Evolutionary conservation across 2,797 vertebrate species (phyloP), one percentile per base, ranked within the genome.

Genomic region (Urosaurus nigricauda): DNA sequence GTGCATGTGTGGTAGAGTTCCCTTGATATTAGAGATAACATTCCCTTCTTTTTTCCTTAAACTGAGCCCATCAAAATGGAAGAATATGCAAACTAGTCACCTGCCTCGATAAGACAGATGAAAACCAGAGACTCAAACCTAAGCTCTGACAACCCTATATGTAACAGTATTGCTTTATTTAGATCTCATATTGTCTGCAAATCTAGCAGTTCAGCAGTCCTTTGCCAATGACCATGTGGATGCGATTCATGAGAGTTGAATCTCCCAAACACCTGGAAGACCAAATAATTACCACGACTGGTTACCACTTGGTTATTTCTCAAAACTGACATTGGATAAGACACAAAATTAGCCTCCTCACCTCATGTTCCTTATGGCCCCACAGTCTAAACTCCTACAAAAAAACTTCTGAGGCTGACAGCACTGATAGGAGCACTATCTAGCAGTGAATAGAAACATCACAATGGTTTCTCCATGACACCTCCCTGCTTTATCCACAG

Each of bases 391-490:
- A 51, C 32, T 17, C 51, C 35, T 79, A 47, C 35, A 58, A 51
- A 75, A n/a, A 53, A 79, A 13, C 26, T 43, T 68, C 37, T 68
- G 29, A 84, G 26, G 17, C 65, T 47, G 63, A 58, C 26, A 75
- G 19, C 29, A 65, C 24, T 32, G 12, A 53, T 29, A 75, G 32
- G 29, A 40, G 35, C n/a, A 81, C 8, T 37, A 43, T 37, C 63
- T 74, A 77, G 26, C 58, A 86, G 43, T 75, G 24, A 81, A 56
- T 65, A 35, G 58, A 86, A 63, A 43, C 70, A 77, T 89, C 88
- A 89, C 84, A 86, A 89, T 86, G n/a, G 26, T n/a, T 82, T n/a
- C 84, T 86, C 88, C 53, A 82, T 89, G 78, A 58, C 71, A 75
- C 86, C 84, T 60, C 83, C 53, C 60, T 56, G 84, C 71, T 89